Evolutionary conservation across 2,888 invertebrate species (phyloP).

Genomic region (Odontothrips loti): DNA sequence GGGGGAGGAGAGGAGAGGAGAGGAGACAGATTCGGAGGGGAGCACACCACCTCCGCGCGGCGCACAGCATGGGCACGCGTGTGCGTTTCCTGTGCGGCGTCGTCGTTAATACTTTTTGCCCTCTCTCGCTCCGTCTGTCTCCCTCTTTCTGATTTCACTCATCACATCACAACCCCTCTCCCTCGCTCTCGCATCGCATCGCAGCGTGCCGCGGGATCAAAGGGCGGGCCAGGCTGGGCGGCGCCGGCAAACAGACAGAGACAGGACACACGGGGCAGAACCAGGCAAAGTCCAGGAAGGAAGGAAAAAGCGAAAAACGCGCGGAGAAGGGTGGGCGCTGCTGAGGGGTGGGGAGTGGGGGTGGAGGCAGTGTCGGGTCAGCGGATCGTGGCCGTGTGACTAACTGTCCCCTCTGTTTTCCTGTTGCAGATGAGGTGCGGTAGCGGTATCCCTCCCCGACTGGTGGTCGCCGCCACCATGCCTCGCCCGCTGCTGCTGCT

Average conservation of each 20-base stretch:
- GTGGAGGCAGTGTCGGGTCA: no score
- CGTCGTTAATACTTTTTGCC: constrained; percentile 1
- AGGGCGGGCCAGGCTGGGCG: not conserved
- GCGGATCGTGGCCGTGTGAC: no score
- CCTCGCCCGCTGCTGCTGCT: constrained; percentile 1
- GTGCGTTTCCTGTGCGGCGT: not conserved
- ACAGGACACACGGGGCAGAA: not conserved
- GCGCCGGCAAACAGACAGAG: not conserved
- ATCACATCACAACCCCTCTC: not conserved
- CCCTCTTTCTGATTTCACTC: not conserved
- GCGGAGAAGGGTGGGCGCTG: not conserved
- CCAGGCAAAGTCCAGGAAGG: not conserved
- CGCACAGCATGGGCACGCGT: constrained; percentile 7
- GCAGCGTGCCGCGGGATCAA: not conserved
- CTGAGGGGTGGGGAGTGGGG: no score
- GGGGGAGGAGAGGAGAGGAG: not conserved
- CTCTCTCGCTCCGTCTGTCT: not conserved
- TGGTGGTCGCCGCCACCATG: no score
- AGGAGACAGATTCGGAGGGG: not conserved
- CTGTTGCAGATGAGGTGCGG: not conserved
- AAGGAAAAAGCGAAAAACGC: not conserved
- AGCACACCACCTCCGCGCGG: not conserved
- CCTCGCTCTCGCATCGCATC: not conserved
- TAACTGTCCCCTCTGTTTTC: not conserved
- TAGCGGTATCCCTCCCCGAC: no score